Base-by-base conservation (phyloP, 2,888 invertebrate species). In the Arenicola marina region DNA sequence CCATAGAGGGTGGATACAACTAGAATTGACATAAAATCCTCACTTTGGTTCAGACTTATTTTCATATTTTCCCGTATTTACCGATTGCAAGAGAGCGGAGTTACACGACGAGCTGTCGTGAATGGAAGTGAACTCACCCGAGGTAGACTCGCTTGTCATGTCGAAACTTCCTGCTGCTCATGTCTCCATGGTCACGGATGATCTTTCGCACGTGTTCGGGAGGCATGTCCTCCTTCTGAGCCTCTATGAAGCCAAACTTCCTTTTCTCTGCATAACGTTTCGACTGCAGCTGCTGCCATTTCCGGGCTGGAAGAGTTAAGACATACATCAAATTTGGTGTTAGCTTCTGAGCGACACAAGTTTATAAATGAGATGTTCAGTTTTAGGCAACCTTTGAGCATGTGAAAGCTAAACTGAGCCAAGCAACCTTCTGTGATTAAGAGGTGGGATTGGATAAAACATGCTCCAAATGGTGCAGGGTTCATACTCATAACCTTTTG, bases 151-250 rank as follows among this genome's bases (percentile, higher is more conserved):
- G 88, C 83, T 99, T 99, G 84, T 99, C 99, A 80, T 99, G 98
- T 59, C 98, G 88, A 84, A 96, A 99, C 85, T 99, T 99, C 54
- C 98, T 88, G 78, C 95, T 97, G 44, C 96, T 97, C 99, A 99
- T 99, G 82, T 99, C 99, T 38, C 99, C 99, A 84, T 99, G 99
- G 85, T 99, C 99, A 61, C 98, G 88, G 70, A 99, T 97, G 77
- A 99, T 99, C 85, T 99, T 99, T 29, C 99, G 88, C 65, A 99
- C 95, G 84, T 99, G 98, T 82, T 99, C 99, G 0, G 98, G 96
- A 15, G 99, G 99, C 98, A 99, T 98, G 73, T 99, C 98, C 82
- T 99, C 99, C 83, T 99, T 99, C 80, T 98, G 98, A 0, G 97
- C 94, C 85, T 99, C 98, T 2, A 98, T 92, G 84, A 98, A 99